phyloP scores from a whole-genome alignment of 2,113 vertebrate genomes.

The Podocnemis expansa region DNA sequence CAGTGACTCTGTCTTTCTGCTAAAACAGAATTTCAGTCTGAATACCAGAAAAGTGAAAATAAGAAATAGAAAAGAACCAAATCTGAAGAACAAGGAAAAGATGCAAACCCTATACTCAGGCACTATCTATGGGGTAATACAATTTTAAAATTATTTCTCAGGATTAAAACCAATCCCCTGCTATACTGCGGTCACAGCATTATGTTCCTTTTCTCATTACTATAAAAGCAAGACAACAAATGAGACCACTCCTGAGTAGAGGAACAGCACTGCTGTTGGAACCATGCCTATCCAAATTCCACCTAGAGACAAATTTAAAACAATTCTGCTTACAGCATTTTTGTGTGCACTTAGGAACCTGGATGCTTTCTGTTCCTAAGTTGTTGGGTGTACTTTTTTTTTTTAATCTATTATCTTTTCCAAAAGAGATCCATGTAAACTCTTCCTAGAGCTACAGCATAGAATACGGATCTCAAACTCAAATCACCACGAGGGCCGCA shows the following conservation, averaged over 20 bases:
- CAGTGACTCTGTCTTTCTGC: background rate
- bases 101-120: background rate
- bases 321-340: background rate
- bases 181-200: background rate
- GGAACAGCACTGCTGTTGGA: accelerated
- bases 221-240: background rate
- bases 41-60: background rate
- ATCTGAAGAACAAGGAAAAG: background rate
- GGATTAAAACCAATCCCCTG: background rate
- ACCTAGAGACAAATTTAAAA: background rate
- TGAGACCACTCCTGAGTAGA: accelerated
- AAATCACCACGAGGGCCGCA: too few species aligned
- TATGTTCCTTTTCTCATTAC: accelerated
- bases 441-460: background rate
- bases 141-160: background rate
- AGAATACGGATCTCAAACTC: too few species aligned
- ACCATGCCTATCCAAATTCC: background rate
- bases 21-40: background rate
- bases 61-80: background rate
- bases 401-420: background rate
- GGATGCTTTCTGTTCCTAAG: accelerated
- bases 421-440: background rate
- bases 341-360: background rate
- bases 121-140: background rate
- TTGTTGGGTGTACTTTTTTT: background rate